Evolutionary conservation across 2,888 invertebrate species (phyloP), one percentile per base, ranked within the genome.

Genomic region (Rhorus exstirpatorius): DNA sequence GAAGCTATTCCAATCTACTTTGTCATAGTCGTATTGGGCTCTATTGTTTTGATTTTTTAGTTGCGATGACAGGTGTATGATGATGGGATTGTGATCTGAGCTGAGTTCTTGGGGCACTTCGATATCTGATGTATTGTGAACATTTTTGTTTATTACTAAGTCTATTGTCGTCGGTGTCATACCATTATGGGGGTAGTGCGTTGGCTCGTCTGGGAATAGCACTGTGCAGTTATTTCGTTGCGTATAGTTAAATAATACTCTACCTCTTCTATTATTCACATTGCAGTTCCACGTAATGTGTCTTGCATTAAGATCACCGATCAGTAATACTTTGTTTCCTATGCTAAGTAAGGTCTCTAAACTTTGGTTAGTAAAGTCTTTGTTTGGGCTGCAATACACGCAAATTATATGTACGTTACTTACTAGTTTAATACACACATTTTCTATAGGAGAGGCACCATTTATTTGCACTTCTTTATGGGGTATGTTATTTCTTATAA

Each of bases 401-500:
- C 75, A 72, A 41, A 79, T 83, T 14, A 19, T 41, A 55, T 58
- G 68, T 0, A 31, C 21, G 21, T 8, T 17, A 21, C 8, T 14
- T 49, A 38, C 60, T 77, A 84, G 26, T 77, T 71, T 83, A 51
- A 86, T 72, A 26, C 63, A 74, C 21, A 86, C 63, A 24, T 51
- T 65, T 76, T 85, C 81, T 21, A 85, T 67, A 17, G 65, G 35
- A 49, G 74, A 61, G 21, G 58, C 60, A 6, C 58, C 77, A 14
- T 76, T 61, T n/a, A 77, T 41, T 67, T 49, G 60, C 8, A 79
- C 26, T 61, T 72, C 41, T 35, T 76, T 81, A 51, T 49, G 72
- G 1, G 83, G 65, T 44, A 84, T 75, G 17, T 46, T 58, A 24
- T 84, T 78, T 49, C 61, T 86, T 10, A 86, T 71, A 0, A 83